phyloP scores from a whole-genome alignment of 2,113 vertebrate species.

The Phaethornis superciliosus region DNA sequence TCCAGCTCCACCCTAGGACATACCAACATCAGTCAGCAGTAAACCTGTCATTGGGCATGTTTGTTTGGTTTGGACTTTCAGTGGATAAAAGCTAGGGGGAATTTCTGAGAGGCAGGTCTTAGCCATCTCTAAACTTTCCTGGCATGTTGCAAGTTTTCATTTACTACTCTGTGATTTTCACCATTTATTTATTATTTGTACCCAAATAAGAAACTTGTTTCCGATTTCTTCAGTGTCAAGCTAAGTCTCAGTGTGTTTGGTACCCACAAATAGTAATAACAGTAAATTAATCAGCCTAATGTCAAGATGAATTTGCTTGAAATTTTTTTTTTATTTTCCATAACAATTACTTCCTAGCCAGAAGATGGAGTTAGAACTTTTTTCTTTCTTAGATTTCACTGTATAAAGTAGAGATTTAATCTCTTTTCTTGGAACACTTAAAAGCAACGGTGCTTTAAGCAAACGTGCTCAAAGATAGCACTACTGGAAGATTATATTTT shows the following conservation, averaged over 20 bases:
- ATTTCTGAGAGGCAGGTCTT: not conserved
- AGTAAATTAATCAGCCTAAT: not conserved
- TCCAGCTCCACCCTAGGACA: not conserved
- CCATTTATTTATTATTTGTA: not conserved
- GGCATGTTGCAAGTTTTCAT: not conserved
- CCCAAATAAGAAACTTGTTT: not conserved
- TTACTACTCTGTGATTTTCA: not conserved
- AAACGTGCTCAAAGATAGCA: not conserved
- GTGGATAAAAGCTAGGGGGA: not conserved
- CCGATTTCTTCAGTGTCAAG: not conserved
- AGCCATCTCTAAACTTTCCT: not conserved
- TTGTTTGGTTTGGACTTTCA: constrained; percentile 12
- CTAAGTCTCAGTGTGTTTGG: not conserved
- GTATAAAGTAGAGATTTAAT: not conserved
- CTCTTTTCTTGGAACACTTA: not conserved
- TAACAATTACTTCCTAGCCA: not conserved
- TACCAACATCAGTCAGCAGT: not conserved
- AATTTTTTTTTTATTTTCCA: not conserved
- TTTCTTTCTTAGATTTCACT: not conserved
- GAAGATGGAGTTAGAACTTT: constrained; percentile 32
- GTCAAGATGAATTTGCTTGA: not conserved
- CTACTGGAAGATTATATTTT: not conserved
- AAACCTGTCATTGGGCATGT: not conserved
- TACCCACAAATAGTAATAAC: not conserved
- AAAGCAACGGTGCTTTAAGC: not conserved